Evolutionary conservation across 2,113 vertebrate species (phyloP).

Genomic region (Dryoscopus gambensis): DNA sequence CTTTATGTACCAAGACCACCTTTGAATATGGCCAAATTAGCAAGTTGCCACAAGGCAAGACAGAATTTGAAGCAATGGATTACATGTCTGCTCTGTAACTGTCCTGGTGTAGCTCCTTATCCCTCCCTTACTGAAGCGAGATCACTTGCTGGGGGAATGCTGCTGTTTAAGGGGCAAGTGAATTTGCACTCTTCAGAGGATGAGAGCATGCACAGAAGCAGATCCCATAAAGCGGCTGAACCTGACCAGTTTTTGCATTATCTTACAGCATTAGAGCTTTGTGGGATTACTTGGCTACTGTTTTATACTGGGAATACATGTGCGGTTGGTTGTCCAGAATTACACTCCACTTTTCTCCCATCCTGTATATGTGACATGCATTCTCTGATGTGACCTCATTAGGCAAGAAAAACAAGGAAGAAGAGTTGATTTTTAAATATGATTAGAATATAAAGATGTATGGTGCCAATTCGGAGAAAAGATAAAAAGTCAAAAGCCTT

Average conservation of each 20-base stretch:
- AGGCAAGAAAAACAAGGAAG: not conserved
- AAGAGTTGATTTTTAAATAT: not conserved
- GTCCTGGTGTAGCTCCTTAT: not conserved
- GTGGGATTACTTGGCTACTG: not conserved
- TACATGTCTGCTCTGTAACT: not conserved
- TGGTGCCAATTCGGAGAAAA: not conserved
- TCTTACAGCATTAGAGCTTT: not conserved
- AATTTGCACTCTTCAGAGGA: not conserved
- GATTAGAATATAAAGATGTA: not conserved
- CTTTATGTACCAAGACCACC: not conserved
- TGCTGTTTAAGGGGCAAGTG: not conserved
- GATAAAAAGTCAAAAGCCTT: not conserved
- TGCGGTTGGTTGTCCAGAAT: not conserved
- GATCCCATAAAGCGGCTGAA: not conserved
- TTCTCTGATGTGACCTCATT: not conserved
- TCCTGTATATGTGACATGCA: not conserved
- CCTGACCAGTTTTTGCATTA: accelerated
- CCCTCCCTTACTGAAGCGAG: accelerated
- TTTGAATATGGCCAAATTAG: not conserved
- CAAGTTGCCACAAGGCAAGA: not conserved
- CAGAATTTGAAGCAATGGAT: not conserved
- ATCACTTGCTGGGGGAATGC: not conserved
- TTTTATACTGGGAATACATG: not conserved
- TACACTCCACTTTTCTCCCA: not conserved
- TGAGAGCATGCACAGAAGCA: not conserved